Evolutionary conservation across 64 coral and sea anemone species (phyloP).

Genomic region (Porites lutea): DNA sequence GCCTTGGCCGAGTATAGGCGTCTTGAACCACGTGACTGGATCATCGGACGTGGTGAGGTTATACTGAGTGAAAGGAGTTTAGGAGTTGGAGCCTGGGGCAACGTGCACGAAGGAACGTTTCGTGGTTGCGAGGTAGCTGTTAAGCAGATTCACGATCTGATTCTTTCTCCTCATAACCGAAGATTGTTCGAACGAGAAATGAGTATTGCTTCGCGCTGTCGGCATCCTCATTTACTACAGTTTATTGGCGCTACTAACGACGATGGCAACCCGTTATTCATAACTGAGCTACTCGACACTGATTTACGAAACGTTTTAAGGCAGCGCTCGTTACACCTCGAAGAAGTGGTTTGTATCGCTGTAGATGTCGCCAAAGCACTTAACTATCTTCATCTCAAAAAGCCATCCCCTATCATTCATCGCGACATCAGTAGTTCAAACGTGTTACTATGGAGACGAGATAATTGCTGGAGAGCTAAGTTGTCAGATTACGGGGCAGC

Average conservation of each 20-base stretch:
- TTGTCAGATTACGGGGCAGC: slow-evolving; percentile 92
- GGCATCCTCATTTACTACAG: slow-evolving; percentile 89
- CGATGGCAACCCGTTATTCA: slow-evolving; percentile 70
- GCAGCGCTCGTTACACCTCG: slow-evolving; percentile 63
- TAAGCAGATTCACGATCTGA: slow-evolving; percentile 86
- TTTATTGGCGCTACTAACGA: slow-evolving; percentile 89
- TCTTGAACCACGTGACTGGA: slow-evolving; percentile 71
- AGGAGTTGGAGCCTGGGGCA: slow-evolving; percentile 79
- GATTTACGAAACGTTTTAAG: slow-evolving; percentile 60
- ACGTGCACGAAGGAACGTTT: slow-evolving; percentile 79
- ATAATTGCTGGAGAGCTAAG: slow-evolving; percentile 80
- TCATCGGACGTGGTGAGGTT: slow-evolving; percentile 79
- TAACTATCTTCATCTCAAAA: slow-evolving; percentile 91
- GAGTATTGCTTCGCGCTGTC: slow-evolving; percentile 85
- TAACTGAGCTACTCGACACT: slow-evolving; percentile 81
- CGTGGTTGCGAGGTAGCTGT: slow-evolving; percentile 77
- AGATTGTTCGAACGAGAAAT: slow-evolving; percentile 93
- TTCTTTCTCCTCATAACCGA: slow-evolving; percentile 86
- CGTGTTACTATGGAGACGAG: slow-evolving; percentile 92
- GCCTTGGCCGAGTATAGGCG: not conserved
- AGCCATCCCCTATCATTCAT: slow-evolving; percentile 90
- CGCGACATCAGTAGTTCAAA: slow-evolving; percentile 94
- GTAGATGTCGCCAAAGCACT: slow-evolving; percentile 70
- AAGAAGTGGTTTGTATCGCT: slow-evolving; percentile 75
- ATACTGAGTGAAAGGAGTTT: slow-evolving; percentile 50